phyloP scores from a whole-genome alignment of 2,888 invertebrate genomes.

The Pasiphila rectangulata region DNA sequence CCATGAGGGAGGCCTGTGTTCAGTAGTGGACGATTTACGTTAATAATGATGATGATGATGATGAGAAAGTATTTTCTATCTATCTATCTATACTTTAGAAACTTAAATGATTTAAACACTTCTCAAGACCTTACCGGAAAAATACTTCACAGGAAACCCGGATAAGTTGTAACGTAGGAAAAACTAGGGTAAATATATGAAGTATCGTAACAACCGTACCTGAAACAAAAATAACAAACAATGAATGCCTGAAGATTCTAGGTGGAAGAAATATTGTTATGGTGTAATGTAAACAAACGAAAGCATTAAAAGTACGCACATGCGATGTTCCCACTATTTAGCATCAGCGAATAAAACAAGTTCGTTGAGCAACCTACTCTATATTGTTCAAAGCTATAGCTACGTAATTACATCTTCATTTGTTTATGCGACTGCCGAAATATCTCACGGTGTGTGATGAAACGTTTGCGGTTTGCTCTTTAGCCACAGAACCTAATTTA shows the following conservation, averaged over 20 bases:
- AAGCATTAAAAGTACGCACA: slow-evolving; percentile 21
- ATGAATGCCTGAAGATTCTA: too few species aligned
- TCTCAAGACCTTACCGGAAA: too few species aligned
- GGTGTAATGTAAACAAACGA: slow-evolving; percentile 26
- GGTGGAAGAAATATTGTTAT: slow-evolving; percentile 1
- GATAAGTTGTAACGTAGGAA: too few species aligned
- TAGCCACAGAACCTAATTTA: background rate
- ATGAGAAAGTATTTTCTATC: too few species aligned
- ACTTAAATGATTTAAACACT: too few species aligned
- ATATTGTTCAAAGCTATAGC: slow-evolving; percentile 16
- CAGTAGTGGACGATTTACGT: too few species aligned
- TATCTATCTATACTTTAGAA: too few species aligned
- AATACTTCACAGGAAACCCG: too few species aligned
- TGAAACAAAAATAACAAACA: slow-evolving; percentile 6
- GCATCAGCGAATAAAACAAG: slow-evolving; percentile 41
- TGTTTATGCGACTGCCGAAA: slow-evolving; percentile 11
- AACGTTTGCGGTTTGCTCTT: slow-evolving; percentile 7
- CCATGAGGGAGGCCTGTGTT: too few species aligned
- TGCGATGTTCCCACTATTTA: slow-evolving; percentile 35
- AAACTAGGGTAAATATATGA: too few species aligned
- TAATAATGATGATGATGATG: too few species aligned
- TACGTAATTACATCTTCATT: slow-evolving; percentile 3
- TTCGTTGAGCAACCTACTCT: slow-evolving; percentile 36
- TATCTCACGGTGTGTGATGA: slow-evolving; percentile 18
- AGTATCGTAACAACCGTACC: too few species aligned